Evolutionary conservation across 2,888 invertebrate genomes (phyloP), one percentile per base, ranked within the genome.

Genomic region (Caenorhabditis parvicauda): DNA sequence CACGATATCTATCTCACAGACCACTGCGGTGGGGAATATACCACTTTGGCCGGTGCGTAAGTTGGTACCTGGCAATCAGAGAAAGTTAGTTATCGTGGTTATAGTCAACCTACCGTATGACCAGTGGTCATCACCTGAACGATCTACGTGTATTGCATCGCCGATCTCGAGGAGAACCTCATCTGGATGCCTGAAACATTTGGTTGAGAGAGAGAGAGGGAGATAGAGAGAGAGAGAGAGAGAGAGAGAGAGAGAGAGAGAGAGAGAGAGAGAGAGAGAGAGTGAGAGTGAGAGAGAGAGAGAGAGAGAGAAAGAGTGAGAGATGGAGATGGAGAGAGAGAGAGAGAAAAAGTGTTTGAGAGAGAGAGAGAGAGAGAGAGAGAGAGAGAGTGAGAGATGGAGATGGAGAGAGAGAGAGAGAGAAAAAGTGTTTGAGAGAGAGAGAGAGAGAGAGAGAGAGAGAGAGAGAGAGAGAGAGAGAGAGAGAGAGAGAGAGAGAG

Each of bases 81-180:
- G 12, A 14, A 2, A 3, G 5, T 22, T 35, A n/a, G 44, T 14
- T 37, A 25, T n/a, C 22, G 12, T 6, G 14, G 28, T 29, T 7
- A 63, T 79, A 14, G 5, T 9, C 19, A 2, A 21, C 51, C 71
- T 82, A 90, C 94, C 95, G 87, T 93, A 92, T 83, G 92, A 92
- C 96, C 96, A 96, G 64, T 93, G 86, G 83, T 96, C 96, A 74
- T 95, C 95, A 22, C 90, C 91, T 83, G 95, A 93, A 70, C 79
- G 76, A 42, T 81, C 79, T 17, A 98, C 92, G 82, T 94, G 93
- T 67, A 96, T 88, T 1, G 94, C 92, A 83, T 96, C 96, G 1
- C 96, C 96, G 57, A 95, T 93, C 84, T 96, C 95, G 28, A 98
- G 87, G 82, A 92, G 91, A 63, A 98, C 89, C 84, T 96, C 95